A percentile compares a stretch with the other conserved stretches of the same genome.
These are phyloP conservation scores for Tamias sibiricus DNA, from an alignment of 2,113 vertebrate genomes.

Conservation along the genomic window DNA sequence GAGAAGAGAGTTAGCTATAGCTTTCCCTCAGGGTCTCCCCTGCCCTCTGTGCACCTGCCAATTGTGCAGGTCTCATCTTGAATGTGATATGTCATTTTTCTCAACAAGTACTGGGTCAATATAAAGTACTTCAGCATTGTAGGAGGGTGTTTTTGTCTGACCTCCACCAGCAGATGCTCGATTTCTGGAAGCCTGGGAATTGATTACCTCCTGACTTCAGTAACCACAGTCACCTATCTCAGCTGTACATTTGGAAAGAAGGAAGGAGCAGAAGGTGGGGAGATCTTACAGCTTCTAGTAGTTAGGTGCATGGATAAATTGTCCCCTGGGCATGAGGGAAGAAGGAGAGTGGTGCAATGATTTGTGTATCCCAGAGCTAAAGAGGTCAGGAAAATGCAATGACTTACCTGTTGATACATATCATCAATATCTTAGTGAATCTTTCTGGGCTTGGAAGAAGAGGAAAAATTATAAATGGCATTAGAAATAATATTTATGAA, in stretches of 20 bases:
- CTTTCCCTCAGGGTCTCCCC: accelerated
- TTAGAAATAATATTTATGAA: conserved; percentile 23
- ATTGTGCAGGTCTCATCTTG: conserved; percentile 19
- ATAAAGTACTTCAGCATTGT: conserved; percentile 23
- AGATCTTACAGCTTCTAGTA: background rate
- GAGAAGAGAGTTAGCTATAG: background rate
- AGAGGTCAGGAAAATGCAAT: background rate
- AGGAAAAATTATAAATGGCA: background rate
- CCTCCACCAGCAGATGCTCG: background rate
- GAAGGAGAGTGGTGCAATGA: background rate
- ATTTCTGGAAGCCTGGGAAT: background rate
- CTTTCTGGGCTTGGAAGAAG: conserved; percentile 5
- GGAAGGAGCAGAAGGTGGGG: background rate
- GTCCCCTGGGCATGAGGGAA: background rate
- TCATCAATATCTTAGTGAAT: background rate
- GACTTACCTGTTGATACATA: background rate
- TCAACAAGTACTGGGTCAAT: background rate
- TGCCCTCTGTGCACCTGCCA: background rate
- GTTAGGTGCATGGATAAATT: background rate
- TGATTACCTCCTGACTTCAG: background rate
- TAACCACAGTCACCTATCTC: background rate
- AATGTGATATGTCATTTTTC: conserved; percentile 34
- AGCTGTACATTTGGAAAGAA: background rate
- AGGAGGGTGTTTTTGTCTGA: conserved; percentile 11
- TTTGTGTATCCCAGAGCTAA: background rate